These are phyloP conservation scores for Branchinecta sandiegonensis DNA, from an alignment of 2,888 invertebrate species.

Conservation along the genomic window DNA sequence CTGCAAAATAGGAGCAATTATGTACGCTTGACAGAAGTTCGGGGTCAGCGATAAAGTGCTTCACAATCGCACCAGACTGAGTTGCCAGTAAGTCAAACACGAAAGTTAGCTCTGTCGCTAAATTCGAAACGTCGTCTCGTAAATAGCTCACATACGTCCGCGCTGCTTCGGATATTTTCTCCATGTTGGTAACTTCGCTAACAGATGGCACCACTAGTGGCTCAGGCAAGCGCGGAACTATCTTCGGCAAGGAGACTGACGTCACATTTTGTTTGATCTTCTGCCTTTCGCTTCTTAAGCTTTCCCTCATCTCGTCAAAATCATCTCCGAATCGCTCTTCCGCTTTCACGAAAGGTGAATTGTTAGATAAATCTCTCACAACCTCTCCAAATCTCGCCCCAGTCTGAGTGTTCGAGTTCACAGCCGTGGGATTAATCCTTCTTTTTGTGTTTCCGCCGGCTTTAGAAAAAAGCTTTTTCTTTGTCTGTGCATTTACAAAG, in stretches of 20 bases:
- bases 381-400: constrained; percentile 2
- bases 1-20: constrained; percentile 4
- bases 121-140: background rate
- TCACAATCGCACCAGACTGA: background rate
- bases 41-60: background rate
- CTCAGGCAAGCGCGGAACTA: background rate
- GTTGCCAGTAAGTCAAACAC: background rate
- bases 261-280: background rate
- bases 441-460: background rate
- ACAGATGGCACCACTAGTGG: background rate
- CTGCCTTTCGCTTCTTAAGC: background rate
- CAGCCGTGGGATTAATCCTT: constrained; percentile 10
- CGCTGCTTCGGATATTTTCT: background rate
- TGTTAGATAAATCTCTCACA: constrained; percentile 15
- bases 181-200: background rate
- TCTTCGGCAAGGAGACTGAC: background rate
- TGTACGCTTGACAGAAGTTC: background rate
- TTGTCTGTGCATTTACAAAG: background rate
- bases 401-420: background rate
- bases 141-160: background rate
- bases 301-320: background rate
- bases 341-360: background rate
- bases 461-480: constrained; percentile 10
- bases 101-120: background rate
- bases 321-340: background rate